Base-by-base conservation (phyloP, 2,888 invertebrate species). In the Habrosyne pyritoides region DNA sequence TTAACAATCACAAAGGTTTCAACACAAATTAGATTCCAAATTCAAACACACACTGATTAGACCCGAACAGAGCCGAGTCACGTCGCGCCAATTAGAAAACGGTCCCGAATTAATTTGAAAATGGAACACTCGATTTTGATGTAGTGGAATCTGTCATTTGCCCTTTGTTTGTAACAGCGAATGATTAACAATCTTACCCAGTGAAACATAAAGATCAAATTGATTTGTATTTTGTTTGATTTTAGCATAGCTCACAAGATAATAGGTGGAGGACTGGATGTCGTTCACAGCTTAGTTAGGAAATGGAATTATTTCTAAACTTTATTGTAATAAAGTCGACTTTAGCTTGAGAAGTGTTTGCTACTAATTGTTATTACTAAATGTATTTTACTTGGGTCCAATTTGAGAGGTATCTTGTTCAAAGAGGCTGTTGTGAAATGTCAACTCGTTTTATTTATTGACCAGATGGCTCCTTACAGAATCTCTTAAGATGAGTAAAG, bases 1-100 rank as follows among this genome's bases (percentile, higher is more conserved):
- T 42, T 49, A 2, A 78, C 79, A 83, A 81, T 82, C 74, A 79
- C 73, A 77, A 78, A 72, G 76, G 73, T 69, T 73, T 70, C 70
- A 78, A 83, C 72, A 79, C 84, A 86, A 86, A 88, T 89, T 86
- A 83, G 77, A 82, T 87, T 86, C 84, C 69, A 75, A 87, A 84
- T 84, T 85, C 87, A 84, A 89, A 88, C 84, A 82, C 71, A 71
- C 76, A 73, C 78, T 84, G 86, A 89, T 89, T 88, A 87, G 83
- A 85, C 66, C 56, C 69, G 77, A 86, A 85, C 84, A 78, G 69
- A 81, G 77, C 68, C 78, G 79, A 87, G 88, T 89, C 89, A 90
- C 91, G 91, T 89, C 81, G 80, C 90, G 79, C 90, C 91, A 92
- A 92, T 92, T 91, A 92, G 89, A 88, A 89, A 87, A 87, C 86